Percentiles rank a stretch among this genome's conserved stretches.
Conservation (phyloP, 2,113 vertebrate species). For the Marmota flaviventris region DNA sequence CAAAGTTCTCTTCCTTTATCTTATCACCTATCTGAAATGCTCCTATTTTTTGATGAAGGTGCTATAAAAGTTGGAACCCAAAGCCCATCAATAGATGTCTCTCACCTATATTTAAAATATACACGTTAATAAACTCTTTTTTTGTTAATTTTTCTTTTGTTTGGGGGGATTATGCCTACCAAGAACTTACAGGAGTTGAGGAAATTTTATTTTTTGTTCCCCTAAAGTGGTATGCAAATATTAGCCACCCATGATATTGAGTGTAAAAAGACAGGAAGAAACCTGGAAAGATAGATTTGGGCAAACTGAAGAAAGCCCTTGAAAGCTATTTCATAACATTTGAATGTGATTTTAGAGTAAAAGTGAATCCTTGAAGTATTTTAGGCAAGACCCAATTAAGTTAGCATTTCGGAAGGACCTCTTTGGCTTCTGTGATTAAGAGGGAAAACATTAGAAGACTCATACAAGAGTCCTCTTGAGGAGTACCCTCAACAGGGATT, state of each 20-base stretch:
- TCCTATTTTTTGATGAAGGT: not conserved
- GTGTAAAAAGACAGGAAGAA: not conserved
- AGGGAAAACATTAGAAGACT: not conserved
- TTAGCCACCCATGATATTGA: not conserved
- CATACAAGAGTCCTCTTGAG: too few species aligned
- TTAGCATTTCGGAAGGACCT: not conserved
- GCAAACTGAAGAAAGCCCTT: not conserved
- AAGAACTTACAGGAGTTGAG: not conserved
- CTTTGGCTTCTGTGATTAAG: not conserved
- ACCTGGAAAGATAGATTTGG: not conserved
- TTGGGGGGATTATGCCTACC: not conserved
- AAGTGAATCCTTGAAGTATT: not conserved
- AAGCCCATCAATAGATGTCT: not conserved
- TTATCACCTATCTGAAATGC: not conserved
- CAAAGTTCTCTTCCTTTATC: not conserved
- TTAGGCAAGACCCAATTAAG: not conserved
- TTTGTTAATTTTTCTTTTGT: not conserved
- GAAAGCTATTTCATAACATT: not conserved
- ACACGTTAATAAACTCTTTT: not conserved
- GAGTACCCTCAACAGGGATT: not conserved
- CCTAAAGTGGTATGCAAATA: not conserved
- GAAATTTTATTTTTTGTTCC: not conserved
- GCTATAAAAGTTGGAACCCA: not conserved
- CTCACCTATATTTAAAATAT: not conserved
- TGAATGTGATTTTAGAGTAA: not conserved